Base-by-base conservation (phyloP, 2,797 vertebrate genomes). In the Danio albolineatus region DNA sequence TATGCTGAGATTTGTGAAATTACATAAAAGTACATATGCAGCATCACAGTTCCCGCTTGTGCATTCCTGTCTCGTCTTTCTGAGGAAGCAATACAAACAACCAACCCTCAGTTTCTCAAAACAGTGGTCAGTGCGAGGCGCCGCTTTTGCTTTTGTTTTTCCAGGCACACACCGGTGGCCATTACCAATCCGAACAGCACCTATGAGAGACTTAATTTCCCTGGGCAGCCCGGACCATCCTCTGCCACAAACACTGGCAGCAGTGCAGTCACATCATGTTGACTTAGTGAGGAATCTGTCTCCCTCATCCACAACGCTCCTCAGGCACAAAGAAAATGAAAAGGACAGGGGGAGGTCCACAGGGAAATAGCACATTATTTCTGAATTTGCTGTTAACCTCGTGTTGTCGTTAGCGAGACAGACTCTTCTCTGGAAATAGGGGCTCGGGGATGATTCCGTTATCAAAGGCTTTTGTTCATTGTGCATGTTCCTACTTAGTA, bases 121-220 rank as follows among this genome's bases (percentile, higher is more conserved):
- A 36, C 48, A 4, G 10, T 61, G 61, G 60, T 73, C 70, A 64
- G 21, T 62, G 28, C 28, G 44, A 78, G 36, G 38, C 39, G 0
- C 13, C 14, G 41, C 28, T 65, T 54, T 49, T 70, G 72, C 64
- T 75, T 53, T 80, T 84, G 74, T 74, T 79, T 76, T 81, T 74
- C 41, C 51, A 61, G 41, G 46, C 49, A 76, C 71, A 82, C 85
- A 88, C 89, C 84, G 41, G 46, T 82, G 64, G 86, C 83, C 86
- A 84, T 90, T 84, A 81, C 82, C 78, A 82, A 76, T 88, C 87
- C 87, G 90, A 91, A 91, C 91, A 90, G 75, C 81, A 75, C 89
- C 91, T 90, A 89, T 88, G 59, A 81, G 78, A 85, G 89, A 92
- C 89, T 90, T 92, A 91, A 94, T 94, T 94, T 93, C 92, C 93